Base-by-base conservation (phyloP, 2,113 vertebrate genomes). In the Onychorhynchus coronatus region DNA sequence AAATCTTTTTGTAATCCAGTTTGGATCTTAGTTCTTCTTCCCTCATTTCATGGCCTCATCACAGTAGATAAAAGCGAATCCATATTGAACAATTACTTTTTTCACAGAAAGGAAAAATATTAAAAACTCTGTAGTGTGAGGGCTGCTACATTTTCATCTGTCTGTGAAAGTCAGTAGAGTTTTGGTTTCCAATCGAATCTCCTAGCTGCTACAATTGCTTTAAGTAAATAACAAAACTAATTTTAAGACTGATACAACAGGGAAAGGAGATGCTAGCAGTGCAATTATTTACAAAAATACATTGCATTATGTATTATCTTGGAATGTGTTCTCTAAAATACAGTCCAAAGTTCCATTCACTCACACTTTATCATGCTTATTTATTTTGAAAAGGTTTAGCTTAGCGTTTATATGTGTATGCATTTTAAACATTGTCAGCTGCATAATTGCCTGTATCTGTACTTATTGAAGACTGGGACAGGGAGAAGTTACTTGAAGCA, bases 401-500 rank as follows among this genome's bases (percentile, higher is more conserved):
- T 52, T 39, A 52, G 8, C 3, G 3, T 67, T 50, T 75, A 25
- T 63, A 37, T 49, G 9, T 78, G 41, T 58, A 76, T 27, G 6
- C 2, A 58, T 56, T 81, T 49, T 35, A 39, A 65, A 20, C 13
- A 20, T 35, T 39, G 59, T 80, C 81, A 83, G 71, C 81, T 81
- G 59, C 75, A 21, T 93, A 11, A 80, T 93, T 75, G 70, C 24
- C 42, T 78, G 6, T 86, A 2, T 91, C 67, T 95, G 5, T 93
- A 73, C 97, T 93, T 95, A 46, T 87, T 89, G 65, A 95, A 99
- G 99, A 99, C 94, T 99, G 99, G 99, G 99, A 99, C 98, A 98
- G 99, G 94, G 99, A 99, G 97, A 99, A 99, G 96, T 98, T 99
- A 83, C 98, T 99, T 61, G 99, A 99, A 97, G 99, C 99, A 28